Evolutionary conservation across 2,888 invertebrate genomes (phyloP).

Genomic region (Exephanes ischioxanthus): DNA sequence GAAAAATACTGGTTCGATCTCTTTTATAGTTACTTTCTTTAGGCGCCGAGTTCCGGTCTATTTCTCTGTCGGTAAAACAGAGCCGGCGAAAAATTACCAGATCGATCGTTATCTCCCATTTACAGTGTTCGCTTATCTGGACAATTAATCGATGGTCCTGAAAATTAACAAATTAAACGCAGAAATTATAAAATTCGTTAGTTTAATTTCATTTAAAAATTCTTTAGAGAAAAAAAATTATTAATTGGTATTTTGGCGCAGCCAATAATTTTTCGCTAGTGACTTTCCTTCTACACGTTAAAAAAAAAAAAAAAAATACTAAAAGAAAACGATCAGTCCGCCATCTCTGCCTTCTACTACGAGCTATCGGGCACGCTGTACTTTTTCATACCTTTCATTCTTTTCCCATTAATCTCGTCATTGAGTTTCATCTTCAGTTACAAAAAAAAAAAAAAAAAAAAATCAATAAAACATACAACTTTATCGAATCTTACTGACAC

Average conservation of each 20-base stretch:
- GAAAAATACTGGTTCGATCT: neutral
- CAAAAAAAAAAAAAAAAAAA: constrained; percentile 39
- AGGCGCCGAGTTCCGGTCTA: too few relatives aligned
- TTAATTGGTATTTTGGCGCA: neutral
- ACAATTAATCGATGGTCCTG: too few relatives aligned
- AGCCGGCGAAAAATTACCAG: too few relatives aligned
- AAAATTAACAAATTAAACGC: too few relatives aligned
- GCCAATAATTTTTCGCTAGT: neutral
- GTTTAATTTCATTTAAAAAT: too few relatives aligned
- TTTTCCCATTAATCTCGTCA: constrained; percentile 36
- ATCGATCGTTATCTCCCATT: too few relatives aligned
- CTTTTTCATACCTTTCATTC: neutral
- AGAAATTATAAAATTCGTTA: neutral
- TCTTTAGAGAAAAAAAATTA: neutral
- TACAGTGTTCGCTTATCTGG: too few relatives aligned
- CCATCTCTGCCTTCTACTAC: constrained; percentile 70
- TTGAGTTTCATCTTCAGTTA: constrained; percentile 2
- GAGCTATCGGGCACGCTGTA: constrained; percentile 66
- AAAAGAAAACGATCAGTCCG: constrained; percentile 24
- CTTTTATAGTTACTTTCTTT: neutral
- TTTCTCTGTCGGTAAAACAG: too few relatives aligned
- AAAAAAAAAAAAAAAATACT: constrained; percentile 10
- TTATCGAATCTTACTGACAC: constrained; percentile 70
- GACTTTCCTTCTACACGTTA: neutral
- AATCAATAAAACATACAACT: constrained; percentile 52